A percentile compares a stretch with the other conserved stretches of the same genome.
Conservation (phyloP, 2,113 vertebrate genomes). For the Tragelaphus scriptus region DNA sequence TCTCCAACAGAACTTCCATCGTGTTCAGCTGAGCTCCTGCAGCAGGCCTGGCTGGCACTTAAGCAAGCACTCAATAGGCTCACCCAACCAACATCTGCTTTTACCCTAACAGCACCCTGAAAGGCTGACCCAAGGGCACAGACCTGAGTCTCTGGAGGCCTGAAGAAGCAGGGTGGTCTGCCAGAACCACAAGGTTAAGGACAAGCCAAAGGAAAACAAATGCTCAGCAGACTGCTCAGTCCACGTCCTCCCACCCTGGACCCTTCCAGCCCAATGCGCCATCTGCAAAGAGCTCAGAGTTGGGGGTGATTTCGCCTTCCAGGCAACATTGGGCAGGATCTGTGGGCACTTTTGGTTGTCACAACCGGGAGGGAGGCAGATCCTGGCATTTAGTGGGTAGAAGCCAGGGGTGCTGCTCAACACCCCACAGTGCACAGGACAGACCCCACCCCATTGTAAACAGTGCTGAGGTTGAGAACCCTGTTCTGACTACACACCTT, state of each 20-base stretch:
- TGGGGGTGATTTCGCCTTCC: too few species aligned
- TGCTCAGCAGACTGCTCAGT: not conserved
- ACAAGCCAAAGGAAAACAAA: not conserved
- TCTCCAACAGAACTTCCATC: not conserved
- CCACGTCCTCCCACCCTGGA: fast-evolving
- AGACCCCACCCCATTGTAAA: not conserved
- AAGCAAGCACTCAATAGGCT: not conserved
- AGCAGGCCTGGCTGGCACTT: not conserved
- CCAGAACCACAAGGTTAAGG: not conserved
- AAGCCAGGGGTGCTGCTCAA: not conserved
- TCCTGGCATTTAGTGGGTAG: not conserved
- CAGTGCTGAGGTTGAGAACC: not conserved
- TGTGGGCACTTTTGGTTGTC: not conserved
- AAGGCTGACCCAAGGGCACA: not conserved
- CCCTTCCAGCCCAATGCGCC: not conserved
- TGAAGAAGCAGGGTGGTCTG: not conserved
- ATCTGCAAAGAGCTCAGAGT: not conserved
- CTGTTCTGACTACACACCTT: not conserved
- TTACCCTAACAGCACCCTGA: not conserved
- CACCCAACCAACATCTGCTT: not conserved
- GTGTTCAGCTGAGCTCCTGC: not conserved
- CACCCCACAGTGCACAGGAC: not conserved
- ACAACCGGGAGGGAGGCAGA: not conserved
- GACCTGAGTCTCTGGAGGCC: not conserved
- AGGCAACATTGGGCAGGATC: not conserved